These are phyloP conservation scores for Sycon ciliatum DNA, from an alignment of 37 sponge, comb jelly and placozoan species.

Conservation along the genomic window DNA sequence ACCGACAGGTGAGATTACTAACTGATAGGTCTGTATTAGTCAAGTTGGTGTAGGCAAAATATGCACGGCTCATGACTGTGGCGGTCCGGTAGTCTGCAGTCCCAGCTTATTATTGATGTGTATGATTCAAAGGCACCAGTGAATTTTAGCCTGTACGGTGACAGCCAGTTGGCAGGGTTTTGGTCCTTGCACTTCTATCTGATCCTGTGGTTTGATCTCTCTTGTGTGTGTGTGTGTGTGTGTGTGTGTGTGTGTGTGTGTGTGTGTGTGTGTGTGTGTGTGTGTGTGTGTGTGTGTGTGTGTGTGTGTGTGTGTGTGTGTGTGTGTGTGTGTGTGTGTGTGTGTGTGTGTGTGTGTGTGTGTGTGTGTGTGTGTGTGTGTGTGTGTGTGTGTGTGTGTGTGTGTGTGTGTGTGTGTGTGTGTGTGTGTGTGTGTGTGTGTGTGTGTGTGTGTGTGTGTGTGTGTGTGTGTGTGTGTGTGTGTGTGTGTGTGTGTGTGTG, in stretches of 20 bases:
- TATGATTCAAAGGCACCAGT: too few species aligned
- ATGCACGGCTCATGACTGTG: too few species aligned
- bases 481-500: slow-evolving; percentile 1
- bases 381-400: neutral
- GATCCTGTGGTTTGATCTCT: too few species aligned
- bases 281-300: neutral
- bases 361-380: slow-evolving; percentile 5
- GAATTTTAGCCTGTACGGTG: too few species aligned
- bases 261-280: slow-evolving; percentile 1
- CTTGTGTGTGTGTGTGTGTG: neutral
- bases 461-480: neutral
- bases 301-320: neutral
- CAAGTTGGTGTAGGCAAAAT: too few species aligned
- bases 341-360: slow-evolving; percentile 5
- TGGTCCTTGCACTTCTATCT: too few species aligned
- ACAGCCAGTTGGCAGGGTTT: too few species aligned
- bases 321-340: neutral
- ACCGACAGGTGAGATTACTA: slow-evolving; percentile 62
- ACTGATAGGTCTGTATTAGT: neutral
- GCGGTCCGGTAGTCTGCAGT: too few species aligned
- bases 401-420: neutral
- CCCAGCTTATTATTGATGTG: too few species aligned
- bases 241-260: neutral
- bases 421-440: slow-evolving; percentile 5
- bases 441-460: neutral